A percentile compares a stretch with the other conserved stretches of the same genome.
Conservation (phyloP, 2,888 invertebrate genomes). For the Spialia ferax region DNA sequence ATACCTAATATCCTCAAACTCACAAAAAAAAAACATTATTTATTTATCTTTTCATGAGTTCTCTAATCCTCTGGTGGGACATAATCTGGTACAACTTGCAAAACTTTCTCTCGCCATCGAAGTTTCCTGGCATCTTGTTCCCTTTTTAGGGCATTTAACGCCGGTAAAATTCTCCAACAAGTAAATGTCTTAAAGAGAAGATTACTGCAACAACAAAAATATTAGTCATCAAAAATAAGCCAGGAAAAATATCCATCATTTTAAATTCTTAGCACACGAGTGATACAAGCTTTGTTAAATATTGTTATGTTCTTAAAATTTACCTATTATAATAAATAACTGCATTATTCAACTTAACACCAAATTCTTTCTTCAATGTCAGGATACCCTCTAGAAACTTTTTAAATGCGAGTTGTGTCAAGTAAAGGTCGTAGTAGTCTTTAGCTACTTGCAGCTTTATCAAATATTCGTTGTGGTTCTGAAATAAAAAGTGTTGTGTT, state of each 20-base stretch:
- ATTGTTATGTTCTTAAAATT: too few species aligned
- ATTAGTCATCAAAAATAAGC: too few species aligned
- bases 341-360: slow-evolving; percentile 77
- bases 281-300: too few species aligned
- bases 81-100: slow-evolving; percentile 91
- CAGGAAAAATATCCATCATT: too few species aligned
- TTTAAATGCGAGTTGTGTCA: slow-evolving; percentile 82
- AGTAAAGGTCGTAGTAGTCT: slow-evolving; percentile 89
- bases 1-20: too few species aligned
- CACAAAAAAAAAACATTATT: too few species aligned
- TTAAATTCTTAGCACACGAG: too few species aligned
- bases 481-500: slow-evolving; percentile 50
- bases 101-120: slow-evolving; percentile 90
- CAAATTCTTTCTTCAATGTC: slow-evolving; percentile 75
- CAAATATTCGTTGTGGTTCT: slow-evolving; percentile 76
- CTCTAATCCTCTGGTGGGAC: slow-evolving; percentile 81
- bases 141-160: slow-evolving; percentile 88
- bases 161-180: slow-evolving; percentile 89
- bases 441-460: slow-evolving; percentile 90
- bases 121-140: slow-evolving; percentile 89
- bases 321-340: slow-evolving; percentile 80
- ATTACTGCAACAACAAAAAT: slow-evolving; percentile 62
- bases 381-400: slow-evolving; percentile 78
- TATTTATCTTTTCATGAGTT: too few species aligned
- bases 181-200: slow-evolving; percentile 73